Percentiles rank a stretch among this genome's conserved stretches.
Conservation (phyloP, 2,888 invertebrate genomes). For the Folsomia candida region DNA sequence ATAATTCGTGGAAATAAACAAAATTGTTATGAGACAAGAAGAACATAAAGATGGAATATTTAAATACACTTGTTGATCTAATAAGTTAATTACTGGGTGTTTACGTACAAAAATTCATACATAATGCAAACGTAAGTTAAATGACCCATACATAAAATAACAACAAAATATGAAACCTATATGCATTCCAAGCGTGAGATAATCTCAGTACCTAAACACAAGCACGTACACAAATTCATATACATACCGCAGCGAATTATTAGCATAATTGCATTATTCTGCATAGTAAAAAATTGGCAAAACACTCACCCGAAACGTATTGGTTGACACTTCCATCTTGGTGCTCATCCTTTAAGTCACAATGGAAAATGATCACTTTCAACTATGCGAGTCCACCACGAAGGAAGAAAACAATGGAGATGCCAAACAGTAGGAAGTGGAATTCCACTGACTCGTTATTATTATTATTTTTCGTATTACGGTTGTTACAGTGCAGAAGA, state of each 20-base stretch:
- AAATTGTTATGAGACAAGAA: no score
- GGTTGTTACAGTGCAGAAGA: no score
- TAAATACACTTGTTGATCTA: no score
- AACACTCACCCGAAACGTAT: constrained; percentile 8
- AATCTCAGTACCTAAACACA: not conserved
- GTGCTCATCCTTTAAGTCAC: constrained; percentile 4
- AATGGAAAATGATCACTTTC: not conserved
- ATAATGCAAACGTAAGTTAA: no score
- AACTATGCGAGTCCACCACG: not conserved
- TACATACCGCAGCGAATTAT: not conserved
- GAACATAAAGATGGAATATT: no score
- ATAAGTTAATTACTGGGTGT: no score
- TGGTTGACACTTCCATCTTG: constrained; percentile 3
- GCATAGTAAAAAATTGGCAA: no score
- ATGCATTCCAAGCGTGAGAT: no score
- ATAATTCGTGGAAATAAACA: no score
- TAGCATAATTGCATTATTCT: not conserved
- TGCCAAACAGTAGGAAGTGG: not conserved
- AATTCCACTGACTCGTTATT: constrained; percentile 1
- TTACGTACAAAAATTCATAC: no score
- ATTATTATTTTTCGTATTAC: no score
- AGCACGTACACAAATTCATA: not conserved
- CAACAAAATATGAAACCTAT: not conserved
- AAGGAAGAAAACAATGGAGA: not conserved
- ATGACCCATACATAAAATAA: not conserved